phyloP scores from a whole-genome alignment of 2,888 invertebrate species.

The Hypomecis atomaria region DNA sequence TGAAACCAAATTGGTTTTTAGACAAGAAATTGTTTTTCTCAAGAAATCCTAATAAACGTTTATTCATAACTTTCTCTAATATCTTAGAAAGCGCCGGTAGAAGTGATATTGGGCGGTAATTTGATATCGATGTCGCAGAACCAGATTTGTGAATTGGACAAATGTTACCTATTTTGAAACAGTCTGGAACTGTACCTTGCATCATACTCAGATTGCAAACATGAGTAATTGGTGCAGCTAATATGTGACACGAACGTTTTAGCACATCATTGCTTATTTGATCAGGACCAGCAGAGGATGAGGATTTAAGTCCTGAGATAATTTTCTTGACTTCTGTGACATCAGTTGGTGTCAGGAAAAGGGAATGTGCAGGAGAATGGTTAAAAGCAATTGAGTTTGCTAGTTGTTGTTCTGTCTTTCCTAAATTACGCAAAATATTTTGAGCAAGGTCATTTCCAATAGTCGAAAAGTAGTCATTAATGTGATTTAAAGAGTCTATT shows the following conservation, averaged over 20 bases:
- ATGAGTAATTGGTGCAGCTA: background rate
- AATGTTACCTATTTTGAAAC: background rate
- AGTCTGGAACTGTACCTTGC: background rate
- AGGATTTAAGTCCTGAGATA: background rate
- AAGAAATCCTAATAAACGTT: slow-evolving; percentile 1
- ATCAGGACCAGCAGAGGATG: slow-evolving; percentile 5
- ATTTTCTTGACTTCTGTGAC: background rate
- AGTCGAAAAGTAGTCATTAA: slow-evolving; percentile 10
- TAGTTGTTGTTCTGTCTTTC: background rate
- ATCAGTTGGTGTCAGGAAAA: slow-evolving; percentile 4
- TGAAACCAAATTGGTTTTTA: slow-evolving; percentile 4
- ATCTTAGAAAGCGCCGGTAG: slow-evolving; percentile 6
- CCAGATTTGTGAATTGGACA: slow-evolving; percentile 3
- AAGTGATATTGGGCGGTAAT: slow-evolving; percentile 5
- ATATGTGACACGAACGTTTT: background rate
- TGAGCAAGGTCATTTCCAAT: slow-evolving; percentile 11
- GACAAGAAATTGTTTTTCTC: slow-evolving; percentile 2
- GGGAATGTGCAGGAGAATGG: background rate
- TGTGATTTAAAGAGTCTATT: slow-evolving; percentile 2
- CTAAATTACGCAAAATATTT: background rate
- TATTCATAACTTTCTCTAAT: slow-evolving; percentile 11
- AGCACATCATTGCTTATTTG: slow-evolving; percentile 6
- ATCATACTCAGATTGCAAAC: slow-evolving; percentile 6
- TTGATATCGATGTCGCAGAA: background rate
- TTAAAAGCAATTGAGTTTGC: background rate